Evolutionary conservation across 2,113 vertebrate species (phyloP).

Genomic region (Gobius niger): DNA sequence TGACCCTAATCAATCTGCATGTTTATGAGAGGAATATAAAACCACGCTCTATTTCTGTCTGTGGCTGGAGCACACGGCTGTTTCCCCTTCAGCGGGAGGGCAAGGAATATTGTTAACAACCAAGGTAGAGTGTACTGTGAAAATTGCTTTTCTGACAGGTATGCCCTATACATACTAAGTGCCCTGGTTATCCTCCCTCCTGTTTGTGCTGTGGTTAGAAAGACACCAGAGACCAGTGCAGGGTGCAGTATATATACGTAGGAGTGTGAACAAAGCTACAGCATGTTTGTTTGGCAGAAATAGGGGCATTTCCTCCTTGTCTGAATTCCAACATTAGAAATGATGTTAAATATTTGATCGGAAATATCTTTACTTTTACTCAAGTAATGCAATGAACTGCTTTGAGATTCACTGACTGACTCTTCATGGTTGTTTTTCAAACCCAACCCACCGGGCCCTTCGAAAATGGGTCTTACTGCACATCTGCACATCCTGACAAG

Average conservation of each 20-base stretch:
- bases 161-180: conserved; percentile 58
- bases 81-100: conserved; percentile 63
- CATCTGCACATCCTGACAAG: no score
- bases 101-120: conserved; percentile 54
- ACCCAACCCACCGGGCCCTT: no score
- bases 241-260: background rate
- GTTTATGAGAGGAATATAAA: conserved; percentile 80
- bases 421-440: no score
- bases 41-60: conserved; percentile 75
- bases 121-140: conserved; percentile 51
- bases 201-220: conserved; percentile 12
- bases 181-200: conserved; percentile 24
- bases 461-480: no score
- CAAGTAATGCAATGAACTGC: no score
- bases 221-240: conserved; percentile 1
- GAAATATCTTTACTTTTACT: no score
- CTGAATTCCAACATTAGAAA: no score
- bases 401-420: no score
- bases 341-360: no score
- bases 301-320: no score
- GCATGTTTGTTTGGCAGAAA: no score
- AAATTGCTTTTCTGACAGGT: conserved; percentile 70
- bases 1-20: conserved; percentile 80
- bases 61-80: conserved; percentile 55
- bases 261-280: background rate